Percentiles rank a stretch among this genome's conserved stretches.
phyloP scores from a whole-genome alignment of 2,888 invertebrate genomes.

The Agrochola lota region DNA sequence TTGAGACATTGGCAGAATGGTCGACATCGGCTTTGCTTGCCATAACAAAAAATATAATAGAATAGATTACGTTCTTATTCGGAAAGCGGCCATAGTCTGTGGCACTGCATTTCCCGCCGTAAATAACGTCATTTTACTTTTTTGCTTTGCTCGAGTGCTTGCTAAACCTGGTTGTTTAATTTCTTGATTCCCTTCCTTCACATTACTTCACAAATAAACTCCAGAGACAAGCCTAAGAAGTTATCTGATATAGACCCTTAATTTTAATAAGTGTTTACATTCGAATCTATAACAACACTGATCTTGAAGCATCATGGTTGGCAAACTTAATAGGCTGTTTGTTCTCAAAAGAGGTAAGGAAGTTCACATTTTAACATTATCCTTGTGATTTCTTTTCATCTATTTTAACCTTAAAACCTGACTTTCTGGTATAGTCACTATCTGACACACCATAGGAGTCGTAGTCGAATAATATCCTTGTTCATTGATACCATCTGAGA shows the following conservation, averaged over 20 bases:
- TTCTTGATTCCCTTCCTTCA: not conserved
- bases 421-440: not conserved
- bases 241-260: not conserved
- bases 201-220: not conserved
- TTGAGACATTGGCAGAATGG: no score
- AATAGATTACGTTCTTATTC: no score
- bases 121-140: slow-evolving; percentile 22
- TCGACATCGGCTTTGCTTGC: no score
- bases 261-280: not conserved
- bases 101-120: slow-evolving; percentile 27
- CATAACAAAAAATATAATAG: no score
- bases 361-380: not conserved
- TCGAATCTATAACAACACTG: not conserved
- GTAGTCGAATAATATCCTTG: no score
- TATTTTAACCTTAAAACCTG: not conserved
- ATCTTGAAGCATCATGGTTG: slow-evolving; percentile 76
- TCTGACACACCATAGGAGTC: not conserved
- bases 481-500: no score
- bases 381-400: not conserved
- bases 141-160: not conserved
- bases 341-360: slow-evolving; percentile 86
- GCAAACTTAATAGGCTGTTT: slow-evolving; percentile 82
- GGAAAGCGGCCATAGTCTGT: no score
- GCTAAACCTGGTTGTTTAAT: no score
- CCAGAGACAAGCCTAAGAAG: not conserved